These are phyloP conservation scores for Malurus melanocephalus DNA, from an alignment of 2,113 vertebrate species.

Conservation along the genomic window DNA sequence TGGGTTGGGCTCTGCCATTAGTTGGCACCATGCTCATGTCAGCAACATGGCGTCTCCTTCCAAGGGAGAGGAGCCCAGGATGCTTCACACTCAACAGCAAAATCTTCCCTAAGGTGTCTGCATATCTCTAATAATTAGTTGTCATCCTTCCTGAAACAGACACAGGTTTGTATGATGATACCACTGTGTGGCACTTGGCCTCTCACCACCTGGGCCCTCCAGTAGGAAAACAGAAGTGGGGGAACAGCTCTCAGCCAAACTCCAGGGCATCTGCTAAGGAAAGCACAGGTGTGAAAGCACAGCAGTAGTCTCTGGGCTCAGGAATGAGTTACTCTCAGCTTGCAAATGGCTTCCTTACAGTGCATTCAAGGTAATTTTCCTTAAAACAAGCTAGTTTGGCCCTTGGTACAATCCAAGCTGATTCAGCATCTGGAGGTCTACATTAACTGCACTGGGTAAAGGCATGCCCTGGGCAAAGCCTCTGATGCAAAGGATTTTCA, in stretches of 20 bases:
- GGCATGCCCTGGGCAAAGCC: neutral
- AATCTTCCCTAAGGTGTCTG: neutral
- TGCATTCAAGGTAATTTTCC: neutral
- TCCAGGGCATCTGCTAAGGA: neutral
- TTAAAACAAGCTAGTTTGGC: neutral
- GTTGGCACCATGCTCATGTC: neutral
- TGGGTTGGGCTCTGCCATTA: neutral
- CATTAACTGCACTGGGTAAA: neutral
- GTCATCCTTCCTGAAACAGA: neutral
- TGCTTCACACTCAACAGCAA: neutral
- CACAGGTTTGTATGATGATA: neutral
- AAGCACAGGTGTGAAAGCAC: neutral
- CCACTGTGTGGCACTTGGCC: rapidly evolving
- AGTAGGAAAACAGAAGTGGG: neutral
- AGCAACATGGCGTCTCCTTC: neutral
- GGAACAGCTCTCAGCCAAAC: neutral
- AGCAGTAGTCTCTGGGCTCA: neutral
- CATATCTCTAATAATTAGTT: neutral
- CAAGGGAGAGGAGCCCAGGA: neutral
- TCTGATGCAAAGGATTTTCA: neutral
- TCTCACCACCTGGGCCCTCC: neutral
- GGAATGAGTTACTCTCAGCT: neutral
- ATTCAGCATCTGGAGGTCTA: neutral
- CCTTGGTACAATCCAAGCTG: neutral
- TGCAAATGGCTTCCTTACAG: neutral